Base-by-base conservation (phyloP, 2,888 invertebrate species). In the Dichetophora obliterata region DNA sequence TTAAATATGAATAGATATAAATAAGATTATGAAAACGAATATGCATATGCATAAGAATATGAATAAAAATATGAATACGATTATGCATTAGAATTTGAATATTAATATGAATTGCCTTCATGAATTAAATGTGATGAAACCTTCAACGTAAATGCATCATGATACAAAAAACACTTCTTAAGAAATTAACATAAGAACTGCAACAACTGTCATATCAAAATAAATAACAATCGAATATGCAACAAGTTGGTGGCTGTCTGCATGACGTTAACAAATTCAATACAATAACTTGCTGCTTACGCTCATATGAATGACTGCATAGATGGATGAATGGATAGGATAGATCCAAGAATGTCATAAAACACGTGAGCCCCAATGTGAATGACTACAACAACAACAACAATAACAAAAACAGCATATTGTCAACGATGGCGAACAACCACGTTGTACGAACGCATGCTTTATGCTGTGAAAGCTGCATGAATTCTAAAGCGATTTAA, bases 161-260 rank as follows among this genome's bases (percentile, higher is more conserved):
- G 8, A 37, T 8, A 37, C 37, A 5, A 1, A 8, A 1, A 37
- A 5, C 1, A 37, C 37, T 8, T 31, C 37, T 37, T 8, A 5
- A 37, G 8, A 37, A 37, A 37, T 37, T 37, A 37, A 37, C 37
- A 37, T 37, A 1, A 5, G 8, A 5, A 1, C 8, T n/a, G 37
- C 6, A 37, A 37, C 3, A 37, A 37, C 37, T 37, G 37, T 8
- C 4, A 37, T 5, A 6, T 37, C 37, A 37, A 37, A 37, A 37
- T 14, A 43, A 11, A 43, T 2, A 43, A 43, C 43, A 43, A 43
- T 43, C 2, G 14, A 11, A 43, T 9, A 22, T 27, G 24, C 57
- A 59, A 59, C 57, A 59, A 59, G 57, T 59, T 22, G 27, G 57
- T n/a, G n/a, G n/a, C n/a, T n/a, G n/a, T n/a, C 57, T 14, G 27